phyloP scores from a whole-genome alignment of 2,113 vertebrate genomes.

The Chaetodon auriga region DNA sequence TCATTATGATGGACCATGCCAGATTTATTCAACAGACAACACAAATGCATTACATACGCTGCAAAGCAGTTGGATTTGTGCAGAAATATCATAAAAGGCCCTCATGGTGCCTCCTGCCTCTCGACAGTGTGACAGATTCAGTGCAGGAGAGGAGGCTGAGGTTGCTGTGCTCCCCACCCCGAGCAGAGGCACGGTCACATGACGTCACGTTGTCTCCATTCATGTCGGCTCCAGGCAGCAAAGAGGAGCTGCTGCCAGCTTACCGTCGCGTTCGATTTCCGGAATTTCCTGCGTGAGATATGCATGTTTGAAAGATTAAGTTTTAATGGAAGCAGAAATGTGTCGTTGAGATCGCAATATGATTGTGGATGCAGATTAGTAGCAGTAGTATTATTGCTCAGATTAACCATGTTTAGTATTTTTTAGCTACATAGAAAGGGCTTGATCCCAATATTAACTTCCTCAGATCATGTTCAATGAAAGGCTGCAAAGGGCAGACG shows the following conservation, averaged over 20 bases:
- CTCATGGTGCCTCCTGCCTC: constrained; percentile 51
- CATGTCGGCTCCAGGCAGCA: constrained; percentile 30
- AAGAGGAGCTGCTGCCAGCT: constrained; percentile 22
- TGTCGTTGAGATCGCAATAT: not conserved
- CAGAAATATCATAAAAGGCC: constrained; percentile 66
- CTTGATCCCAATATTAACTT: not conserved
- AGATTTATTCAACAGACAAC: constrained; percentile 54
- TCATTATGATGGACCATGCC: constrained; percentile 38
- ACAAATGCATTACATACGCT: constrained; percentile 51
- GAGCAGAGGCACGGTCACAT: constrained; percentile 74
- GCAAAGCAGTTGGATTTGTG: constrained; percentile 41
- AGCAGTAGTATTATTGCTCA: not conserved
- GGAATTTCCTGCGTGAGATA: not conserved
- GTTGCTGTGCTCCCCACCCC: constrained; percentile 77
- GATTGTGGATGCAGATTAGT: not conserved
- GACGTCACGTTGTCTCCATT: constrained; percentile 74
- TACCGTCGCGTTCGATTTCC: not conserved
- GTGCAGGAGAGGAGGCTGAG: constrained; percentile 72
- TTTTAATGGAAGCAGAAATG: not conserved
- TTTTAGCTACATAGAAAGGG: not conserved
- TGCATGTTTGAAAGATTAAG: not conserved
- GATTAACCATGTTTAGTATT: not conserved
- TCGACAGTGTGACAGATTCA: constrained; percentile 63
- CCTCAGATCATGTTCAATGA: not conserved
- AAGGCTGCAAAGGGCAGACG: not conserved